Evolutionary conservation across 2,113 vertebrate species (phyloP).

Genomic region (Podarcis cretensis): DNA sequence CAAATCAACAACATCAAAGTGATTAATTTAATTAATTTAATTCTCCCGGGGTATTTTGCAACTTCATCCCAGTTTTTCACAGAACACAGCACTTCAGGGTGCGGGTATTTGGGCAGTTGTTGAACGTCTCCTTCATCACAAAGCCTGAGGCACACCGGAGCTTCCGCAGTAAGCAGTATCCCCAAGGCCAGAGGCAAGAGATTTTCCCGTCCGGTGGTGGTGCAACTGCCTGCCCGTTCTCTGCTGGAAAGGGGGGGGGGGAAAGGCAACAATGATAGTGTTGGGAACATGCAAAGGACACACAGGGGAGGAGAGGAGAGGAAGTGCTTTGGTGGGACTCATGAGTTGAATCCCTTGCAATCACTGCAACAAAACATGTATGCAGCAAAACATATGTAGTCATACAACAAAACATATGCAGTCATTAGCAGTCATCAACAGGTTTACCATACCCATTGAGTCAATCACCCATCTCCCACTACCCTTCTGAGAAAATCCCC

Average conservation of each 20-base stretch:
- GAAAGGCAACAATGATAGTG: not conserved
- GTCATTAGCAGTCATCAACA: too few species aligned
- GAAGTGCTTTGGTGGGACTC: not conserved
- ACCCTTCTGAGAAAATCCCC: too few species aligned
- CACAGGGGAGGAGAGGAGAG: not conserved
- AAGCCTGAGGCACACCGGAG: not conserved
- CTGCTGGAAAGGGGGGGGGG: not conserved
- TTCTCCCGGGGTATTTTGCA: not conserved
- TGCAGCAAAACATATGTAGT: too few species aligned
- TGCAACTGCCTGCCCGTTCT: rapidly evolving
- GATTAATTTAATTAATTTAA: not conserved
- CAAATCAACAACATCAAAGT: not conserved
- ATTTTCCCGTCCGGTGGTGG: not conserved
- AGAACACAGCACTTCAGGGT: not conserved
- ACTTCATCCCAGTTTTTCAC: not conserved
- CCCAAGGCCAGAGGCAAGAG: not conserved
- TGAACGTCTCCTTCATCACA: not conserved
- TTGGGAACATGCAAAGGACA: too few species aligned
- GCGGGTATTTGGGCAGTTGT: not conserved
- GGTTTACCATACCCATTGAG: too few species aligned
- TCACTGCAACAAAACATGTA: too few species aligned
- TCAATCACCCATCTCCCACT: too few species aligned
- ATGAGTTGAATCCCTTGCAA: too few species aligned
- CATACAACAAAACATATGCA: too few species aligned
- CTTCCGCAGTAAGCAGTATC: not conserved